Evolutionary conservation across 2,113 vertebrate species (phyloP).

Genomic region (Coracopsis vasa): DNA sequence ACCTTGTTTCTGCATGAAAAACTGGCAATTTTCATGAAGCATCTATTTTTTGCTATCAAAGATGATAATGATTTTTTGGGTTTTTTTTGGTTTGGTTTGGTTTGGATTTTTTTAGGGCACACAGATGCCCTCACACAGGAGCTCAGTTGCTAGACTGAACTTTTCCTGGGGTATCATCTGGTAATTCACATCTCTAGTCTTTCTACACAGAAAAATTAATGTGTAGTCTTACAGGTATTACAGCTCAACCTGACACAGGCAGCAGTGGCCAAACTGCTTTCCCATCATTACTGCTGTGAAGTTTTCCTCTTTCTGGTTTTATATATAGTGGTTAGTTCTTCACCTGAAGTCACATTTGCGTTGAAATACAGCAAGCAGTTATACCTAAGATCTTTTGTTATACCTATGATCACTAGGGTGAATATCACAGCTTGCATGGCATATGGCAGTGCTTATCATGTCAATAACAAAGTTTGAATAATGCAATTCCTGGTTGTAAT

Average conservation of each 20-base stretch:
- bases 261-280: neutral
- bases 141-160: neutral
- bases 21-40: neutral
- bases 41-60: neutral
- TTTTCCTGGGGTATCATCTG: neutral
- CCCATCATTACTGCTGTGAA: neutral
- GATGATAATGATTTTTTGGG: neutral
- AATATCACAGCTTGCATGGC: slow-evolving; percentile 40
- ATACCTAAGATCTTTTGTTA: neutral
- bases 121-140: neutral
- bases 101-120: accelerated
- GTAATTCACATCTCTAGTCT: neutral
- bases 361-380: neutral
- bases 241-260: neutral
- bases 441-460: slow-evolving; percentile 61
- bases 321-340: neutral
- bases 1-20: neutral
- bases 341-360: neutral
- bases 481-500: slow-evolving; percentile 37
- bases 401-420: neutral
- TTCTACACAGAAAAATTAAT: neutral
- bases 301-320: neutral
- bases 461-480: slow-evolving; percentile 46
- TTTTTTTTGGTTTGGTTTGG: neutral
- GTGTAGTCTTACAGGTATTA: neutral